These are phyloP conservation scores for Catagonus wagneri DNA, from an alignment of 2,113 vertebrate species.

Conservation along the genomic window DNA sequence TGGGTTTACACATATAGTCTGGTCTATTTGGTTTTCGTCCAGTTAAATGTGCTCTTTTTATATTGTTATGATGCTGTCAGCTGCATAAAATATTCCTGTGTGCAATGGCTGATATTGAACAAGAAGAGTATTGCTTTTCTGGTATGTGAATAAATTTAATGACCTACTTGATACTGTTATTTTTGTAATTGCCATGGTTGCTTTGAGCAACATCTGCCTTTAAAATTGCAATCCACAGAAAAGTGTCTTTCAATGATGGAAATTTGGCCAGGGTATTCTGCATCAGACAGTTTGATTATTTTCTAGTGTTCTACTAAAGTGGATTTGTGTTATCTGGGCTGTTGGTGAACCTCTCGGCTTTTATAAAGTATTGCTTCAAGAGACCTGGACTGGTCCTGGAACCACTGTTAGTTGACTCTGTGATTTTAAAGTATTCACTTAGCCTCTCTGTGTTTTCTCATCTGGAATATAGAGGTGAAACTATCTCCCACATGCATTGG, in stretches of 20 bases:
- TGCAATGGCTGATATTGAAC: neutral
- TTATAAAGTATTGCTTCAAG: slow-evolving; percentile 17
- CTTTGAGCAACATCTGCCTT: slow-evolving; percentile 54
- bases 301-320: slow-evolving; percentile 31
- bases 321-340: neutral
- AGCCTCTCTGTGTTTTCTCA: slow-evolving; percentile 22
- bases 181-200: slow-evolving; percentile 45
- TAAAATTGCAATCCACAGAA: slow-evolving; percentile 33
- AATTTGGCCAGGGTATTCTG: slow-evolving; percentile 12
- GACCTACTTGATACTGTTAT: slow-evolving; percentile 38
- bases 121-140: slow-evolving; percentile 43
- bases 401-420: neutral
- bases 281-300: slow-evolving; percentile 26
- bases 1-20: neutral
- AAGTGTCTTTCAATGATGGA: neutral
- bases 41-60: slow-evolving; percentile 18
- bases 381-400: neutral
- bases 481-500: neutral
- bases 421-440: slow-evolving; percentile 46
- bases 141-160: slow-evolving; percentile 50
- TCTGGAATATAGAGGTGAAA: neutral
- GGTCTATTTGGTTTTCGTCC: neutral
- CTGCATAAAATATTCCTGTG: slow-evolving; percentile 11
- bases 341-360: slow-evolving; percentile 24
- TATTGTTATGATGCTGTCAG: neutral